A percentile compares a stretch with the other conserved stretches of the same genome.
Conservation (phyloP, 2,797 vertebrate genomes). For the Nannoperca australis region DNA sequence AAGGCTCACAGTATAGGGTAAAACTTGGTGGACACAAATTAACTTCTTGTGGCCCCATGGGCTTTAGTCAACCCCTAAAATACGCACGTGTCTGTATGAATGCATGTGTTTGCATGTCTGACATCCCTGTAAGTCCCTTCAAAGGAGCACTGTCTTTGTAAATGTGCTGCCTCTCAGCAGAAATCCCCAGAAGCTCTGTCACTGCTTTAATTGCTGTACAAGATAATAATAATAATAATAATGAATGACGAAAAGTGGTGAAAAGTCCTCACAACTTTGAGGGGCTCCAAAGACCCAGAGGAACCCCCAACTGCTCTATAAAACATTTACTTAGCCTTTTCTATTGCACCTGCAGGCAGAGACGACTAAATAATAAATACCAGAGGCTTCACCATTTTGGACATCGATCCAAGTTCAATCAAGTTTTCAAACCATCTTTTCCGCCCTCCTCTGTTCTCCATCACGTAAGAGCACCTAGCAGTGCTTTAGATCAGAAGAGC, state of each 20-base stretch:
- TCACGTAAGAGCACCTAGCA: conserved; percentile 49
- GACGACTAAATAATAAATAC: conserved; percentile 72
- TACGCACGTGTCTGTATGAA: background rate
- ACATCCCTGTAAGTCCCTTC: background rate
- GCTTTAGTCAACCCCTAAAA: no score
- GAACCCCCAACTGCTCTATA: conserved; percentile 35
- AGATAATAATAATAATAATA: conserved; percentile 47
- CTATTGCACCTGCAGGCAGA: conserved; percentile 49
- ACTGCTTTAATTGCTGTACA: conserved; percentile 40
- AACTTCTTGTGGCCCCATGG: no score
- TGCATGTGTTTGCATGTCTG: background rate
- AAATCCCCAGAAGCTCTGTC: conserved; percentile 30
- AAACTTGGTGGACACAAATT: no score
- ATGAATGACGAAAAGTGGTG: conserved; percentile 29
- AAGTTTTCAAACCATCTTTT: conserved; percentile 42
- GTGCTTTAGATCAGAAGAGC: conserved; percentile 55
- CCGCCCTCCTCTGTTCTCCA: conserved; percentile 30
- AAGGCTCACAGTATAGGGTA: no score
- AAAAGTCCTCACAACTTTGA: conserved; percentile 32
- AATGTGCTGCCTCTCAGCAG: conserved; percentile 33
- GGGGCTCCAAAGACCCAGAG: conserved; percentile 15
- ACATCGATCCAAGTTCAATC: conserved; percentile 66
- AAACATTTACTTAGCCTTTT: conserved; percentile 65
- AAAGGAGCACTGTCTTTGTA: conserved; percentile 16
- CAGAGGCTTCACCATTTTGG: conserved; percentile 52